These are phyloP conservation scores for Drosophila repleta DNA, from an alignment of 1,140 invertebrate species.

Conservation along the genomic window DNA sequence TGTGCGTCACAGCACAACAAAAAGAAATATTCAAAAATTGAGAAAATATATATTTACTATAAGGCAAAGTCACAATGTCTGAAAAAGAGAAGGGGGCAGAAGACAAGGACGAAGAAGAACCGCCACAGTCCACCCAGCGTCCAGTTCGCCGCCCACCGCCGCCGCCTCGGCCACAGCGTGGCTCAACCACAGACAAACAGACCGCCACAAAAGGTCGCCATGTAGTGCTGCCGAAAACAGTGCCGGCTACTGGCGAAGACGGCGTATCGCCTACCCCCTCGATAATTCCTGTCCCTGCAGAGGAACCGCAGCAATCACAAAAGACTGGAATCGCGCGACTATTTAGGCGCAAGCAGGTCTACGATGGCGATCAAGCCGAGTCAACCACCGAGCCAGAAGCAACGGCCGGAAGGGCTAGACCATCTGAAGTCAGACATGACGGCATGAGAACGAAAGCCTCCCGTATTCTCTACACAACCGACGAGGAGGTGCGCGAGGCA, in stretches of 20 bases:
- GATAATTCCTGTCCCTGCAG: no score
- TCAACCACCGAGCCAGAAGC: neutral
- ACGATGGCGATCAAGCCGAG: neutral
- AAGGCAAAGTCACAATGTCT: constrained; percentile 11
- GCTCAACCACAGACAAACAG: neutral
- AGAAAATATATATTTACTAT: neutral
- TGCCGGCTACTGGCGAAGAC: no score
- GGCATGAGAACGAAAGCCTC: constrained; percentile 13
- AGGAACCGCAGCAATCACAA: no score
- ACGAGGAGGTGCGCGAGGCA: constrained; percentile 68
- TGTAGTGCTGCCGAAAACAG: neutral
- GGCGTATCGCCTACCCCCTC: no score
- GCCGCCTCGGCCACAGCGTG: neutral
- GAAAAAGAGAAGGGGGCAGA: constrained; percentile 1
- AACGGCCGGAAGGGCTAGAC: no score
- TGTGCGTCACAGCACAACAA: constrained; percentile 1
- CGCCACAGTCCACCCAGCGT: neutral
- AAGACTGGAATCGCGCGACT: no score
- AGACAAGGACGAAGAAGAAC: neutral
- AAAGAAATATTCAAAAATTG: neutral
- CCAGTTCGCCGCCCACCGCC: neutral
- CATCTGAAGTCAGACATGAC: neutral
- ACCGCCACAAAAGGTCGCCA: no score
- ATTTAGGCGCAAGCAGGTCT: no score
- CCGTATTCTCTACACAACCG: constrained; percentile 56